Evolutionary conservation across 2,113 vertebrate species (phyloP).

Genomic region (Hippocampus abdominalis): DNA sequence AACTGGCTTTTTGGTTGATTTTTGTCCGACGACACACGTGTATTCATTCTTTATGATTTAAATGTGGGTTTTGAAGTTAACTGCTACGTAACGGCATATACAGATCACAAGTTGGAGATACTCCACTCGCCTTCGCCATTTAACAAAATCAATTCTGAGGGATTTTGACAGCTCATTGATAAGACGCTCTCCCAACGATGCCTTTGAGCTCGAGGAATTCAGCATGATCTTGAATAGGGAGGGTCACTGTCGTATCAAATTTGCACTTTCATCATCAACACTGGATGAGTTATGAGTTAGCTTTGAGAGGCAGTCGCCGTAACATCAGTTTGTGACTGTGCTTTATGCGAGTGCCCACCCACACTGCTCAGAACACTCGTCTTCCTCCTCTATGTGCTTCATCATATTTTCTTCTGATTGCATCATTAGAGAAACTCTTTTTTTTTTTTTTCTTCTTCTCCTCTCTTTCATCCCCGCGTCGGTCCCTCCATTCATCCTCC

Average conservation of each 20-base stretch:
- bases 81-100: background rate
- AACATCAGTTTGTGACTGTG: conserved; percentile 46
- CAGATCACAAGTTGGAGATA: background rate
- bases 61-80: background rate
- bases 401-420: conserved; percentile 49
- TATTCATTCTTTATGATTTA: background rate
- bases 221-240: conserved; percentile 12
- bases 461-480: conserved; percentile 34
- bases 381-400: conserved; percentile 35
- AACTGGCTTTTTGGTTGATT: too few species aligned
- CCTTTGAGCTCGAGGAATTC: conserved; percentile 29
- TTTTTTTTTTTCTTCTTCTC: conserved; percentile 16
- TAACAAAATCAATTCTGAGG: background rate
- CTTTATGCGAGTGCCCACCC: conserved; percentile 51
- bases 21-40: too few species aligned
- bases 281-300: conserved; percentile 25
- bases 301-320: conserved; percentile 22
- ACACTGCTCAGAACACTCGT: conserved; percentile 41
- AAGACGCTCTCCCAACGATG: conserved; percentile 22
- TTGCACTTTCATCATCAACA: conserved; percentile 28
- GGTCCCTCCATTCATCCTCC: conserved; percentile 21
- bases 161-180: conserved; percentile 1
- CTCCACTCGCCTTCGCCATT: background rate
- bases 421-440: conserved; percentile 54
- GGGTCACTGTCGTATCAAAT: conserved; percentile 13